Evolutionary conservation across 2,113 vertebrate genomes (phyloP), one percentile per base, ranked within the genome.

Genomic region (Spea bombifrons): DNA sequence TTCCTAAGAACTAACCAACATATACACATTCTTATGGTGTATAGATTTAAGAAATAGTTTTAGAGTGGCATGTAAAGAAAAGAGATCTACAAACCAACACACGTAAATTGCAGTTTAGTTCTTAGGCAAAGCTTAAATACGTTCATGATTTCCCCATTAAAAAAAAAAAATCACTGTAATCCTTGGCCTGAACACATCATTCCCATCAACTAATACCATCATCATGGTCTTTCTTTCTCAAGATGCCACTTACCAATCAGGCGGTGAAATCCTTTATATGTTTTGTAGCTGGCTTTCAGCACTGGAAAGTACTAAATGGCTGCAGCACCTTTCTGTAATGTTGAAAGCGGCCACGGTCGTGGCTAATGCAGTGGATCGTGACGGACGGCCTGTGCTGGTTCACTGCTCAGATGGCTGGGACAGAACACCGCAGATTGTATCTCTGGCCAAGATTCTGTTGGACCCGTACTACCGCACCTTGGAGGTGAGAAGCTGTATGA

Each of bases 371-470:
- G 91, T 99, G 5, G 96, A 98, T 86, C 92, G 96, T 59, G 97
- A 99, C 7, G 95, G 95, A 3, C 93, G 97, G 8, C 96, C 97
- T 0, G 97, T 98, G 83, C 87, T 99, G 84, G 96, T 99, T 4
- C 97, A 99, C 82, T 99, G 97, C 83, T 99, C 97, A 0, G 97
- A 99, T 0, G 97, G 97, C 73, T 99, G 97, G 97, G 97, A 99
- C 86, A 93, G 96, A 63, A 99, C 97, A 0, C 97, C 97, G 0
- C 97, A 99, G 90, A 99, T 99, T 0, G 95, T 98, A 7, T 95
- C 97, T 0, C 89, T 99, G 15, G 91, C 97, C 75, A 99, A 99
- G 86, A 89, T 99, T 82, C 88, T 99, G 0, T 87, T 99, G 86
- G 97, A 99, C 81, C 97, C 97, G 0, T 99, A 96, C 89, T 99